Evolutionary conservation across 2,113 vertebrate genomes (phyloP).

Genomic region (Sturnus vulgaris): DNA sequence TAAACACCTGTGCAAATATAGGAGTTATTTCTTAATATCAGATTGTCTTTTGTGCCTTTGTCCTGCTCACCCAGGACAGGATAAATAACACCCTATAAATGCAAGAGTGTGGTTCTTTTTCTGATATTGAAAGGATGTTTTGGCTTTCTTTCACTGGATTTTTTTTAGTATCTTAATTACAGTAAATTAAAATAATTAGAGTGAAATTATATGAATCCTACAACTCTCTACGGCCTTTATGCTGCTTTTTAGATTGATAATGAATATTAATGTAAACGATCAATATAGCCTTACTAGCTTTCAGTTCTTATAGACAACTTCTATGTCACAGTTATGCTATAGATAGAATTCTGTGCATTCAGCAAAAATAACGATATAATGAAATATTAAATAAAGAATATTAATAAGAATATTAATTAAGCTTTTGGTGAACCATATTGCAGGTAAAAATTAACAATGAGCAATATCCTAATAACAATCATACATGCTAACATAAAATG

Average conservation of each 20-base stretch:
- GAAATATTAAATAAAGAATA: neutral
- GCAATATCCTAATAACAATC: constrained; percentile 16
- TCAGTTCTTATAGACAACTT: constrained; percentile 27
- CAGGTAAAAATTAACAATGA: constrained; percentile 42
- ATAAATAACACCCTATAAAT: constrained; percentile 38
- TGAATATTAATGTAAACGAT: constrained; percentile 65
- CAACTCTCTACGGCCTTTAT: constrained; percentile 53
- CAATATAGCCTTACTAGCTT: constrained; percentile 46
- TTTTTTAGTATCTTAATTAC: constrained; percentile 67
- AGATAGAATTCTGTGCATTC: constrained; percentile 26
- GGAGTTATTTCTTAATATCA: neutral
- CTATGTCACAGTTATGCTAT: constrained; percentile 32
- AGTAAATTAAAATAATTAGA: constrained; percentile 71
- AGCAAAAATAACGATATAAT: neutral
- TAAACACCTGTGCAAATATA: neutral
- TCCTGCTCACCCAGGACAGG: neutral
- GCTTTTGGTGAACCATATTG: constrained; percentile 31
- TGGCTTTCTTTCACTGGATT: constrained; percentile 30
- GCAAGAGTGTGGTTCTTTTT: neutral
- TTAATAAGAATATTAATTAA: constrained; percentile 43
- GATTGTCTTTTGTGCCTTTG: neutral
- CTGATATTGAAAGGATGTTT: constrained; percentile 46
- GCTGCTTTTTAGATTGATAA: constrained; percentile 59
- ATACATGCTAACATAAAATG: neutral
- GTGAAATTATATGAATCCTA: constrained; percentile 55